Evolutionary conservation across 2,113 vertebrate species (phyloP), one percentile per base, ranked within the genome.

Genomic region (Columba janthina): DNA sequence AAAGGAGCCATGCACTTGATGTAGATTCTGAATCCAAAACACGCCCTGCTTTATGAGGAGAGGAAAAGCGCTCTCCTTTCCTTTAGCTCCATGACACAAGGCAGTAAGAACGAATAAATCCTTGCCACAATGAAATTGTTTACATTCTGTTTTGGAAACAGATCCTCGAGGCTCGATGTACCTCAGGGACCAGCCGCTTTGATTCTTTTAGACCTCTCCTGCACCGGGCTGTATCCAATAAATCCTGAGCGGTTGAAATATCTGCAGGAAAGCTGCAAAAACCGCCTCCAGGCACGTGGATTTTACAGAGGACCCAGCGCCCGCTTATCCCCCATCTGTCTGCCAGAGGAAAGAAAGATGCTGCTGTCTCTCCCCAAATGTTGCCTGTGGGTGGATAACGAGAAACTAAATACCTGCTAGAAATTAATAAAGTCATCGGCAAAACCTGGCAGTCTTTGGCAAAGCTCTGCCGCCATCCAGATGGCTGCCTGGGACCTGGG

Each of bases 41-140:
- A 96, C 94, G 18, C 95, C 94, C 94, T 88, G 79, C 92, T 96
- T 90, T 86, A 90, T 9, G 85, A 88, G 94, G 79, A 66, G 90
- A 56, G 69, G 53, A 67, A 64, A 90, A 70, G 46, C 4, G 0
- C 62, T 73, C 67, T 73, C 60, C 71, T 91, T 76, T 75, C 66
- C 61, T 66, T 40, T 1, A 11, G 62, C 80, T 4, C 4, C 29
- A 53, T 88, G 93, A 96, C 91, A 91, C 75, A 19, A 65, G 60
- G 81, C 90, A 60, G 64, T 3, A 83, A 74, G 85, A 73, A 71
- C 0, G 5, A 81, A 51, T 57, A 15, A 64, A 26, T 67, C 94
- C 82, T 67, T 16, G 29, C 69, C 91, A 57, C 82, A 61, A 84
- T 48, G 16, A 50, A 77, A 81, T 14, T 94, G 94, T 95, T 97